Conservation (phyloP, 1,140 invertebrate species). For the Chionoecetes opilio region DNA sequence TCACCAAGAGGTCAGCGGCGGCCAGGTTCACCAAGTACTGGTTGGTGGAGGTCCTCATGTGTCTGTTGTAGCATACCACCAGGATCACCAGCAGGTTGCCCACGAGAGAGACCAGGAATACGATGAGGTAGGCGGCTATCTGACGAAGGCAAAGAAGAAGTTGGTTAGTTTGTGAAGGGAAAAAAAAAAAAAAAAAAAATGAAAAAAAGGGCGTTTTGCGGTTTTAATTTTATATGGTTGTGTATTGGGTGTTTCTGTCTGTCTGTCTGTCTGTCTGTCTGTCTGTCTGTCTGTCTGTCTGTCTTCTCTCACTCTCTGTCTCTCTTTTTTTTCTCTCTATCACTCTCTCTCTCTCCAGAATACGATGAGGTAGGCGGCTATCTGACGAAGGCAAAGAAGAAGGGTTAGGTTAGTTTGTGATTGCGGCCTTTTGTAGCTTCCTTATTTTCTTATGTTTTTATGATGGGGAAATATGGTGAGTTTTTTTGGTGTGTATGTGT, state of each 20-base stretch:
- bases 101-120: constrained; percentile 83
- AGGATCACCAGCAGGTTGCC: constrained; percentile 86
- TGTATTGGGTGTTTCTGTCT: too few species aligned
- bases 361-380: too few species aligned
- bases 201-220: not conserved
- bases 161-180: too few species aligned
- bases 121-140: constrained; percentile 72
- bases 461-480: too few species aligned
- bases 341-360: too few species aligned
- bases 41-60: constrained; percentile 84
- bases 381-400: too few species aligned
- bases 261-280: too few species aligned
- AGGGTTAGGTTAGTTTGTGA: too few species aligned
- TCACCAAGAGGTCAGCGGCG: constrained; percentile 84
- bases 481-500: too few species aligned
- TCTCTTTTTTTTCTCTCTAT: too few species aligned
- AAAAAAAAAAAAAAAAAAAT: not conserved
- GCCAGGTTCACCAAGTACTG: constrained; percentile 84
- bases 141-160: not conserved
- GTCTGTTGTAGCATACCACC: constrained; percentile 85
- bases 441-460: too few species aligned
- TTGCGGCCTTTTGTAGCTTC: too few species aligned
- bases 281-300: not conserved
- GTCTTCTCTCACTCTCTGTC: not conserved
- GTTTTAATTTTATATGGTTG: not conserved